A percentile compares a stretch with the other conserved stretches of the same genome.
phyloP scores from a whole-genome alignment of 2,797 vertebrate genomes.

The Pipistrellus nathusii region DNA sequence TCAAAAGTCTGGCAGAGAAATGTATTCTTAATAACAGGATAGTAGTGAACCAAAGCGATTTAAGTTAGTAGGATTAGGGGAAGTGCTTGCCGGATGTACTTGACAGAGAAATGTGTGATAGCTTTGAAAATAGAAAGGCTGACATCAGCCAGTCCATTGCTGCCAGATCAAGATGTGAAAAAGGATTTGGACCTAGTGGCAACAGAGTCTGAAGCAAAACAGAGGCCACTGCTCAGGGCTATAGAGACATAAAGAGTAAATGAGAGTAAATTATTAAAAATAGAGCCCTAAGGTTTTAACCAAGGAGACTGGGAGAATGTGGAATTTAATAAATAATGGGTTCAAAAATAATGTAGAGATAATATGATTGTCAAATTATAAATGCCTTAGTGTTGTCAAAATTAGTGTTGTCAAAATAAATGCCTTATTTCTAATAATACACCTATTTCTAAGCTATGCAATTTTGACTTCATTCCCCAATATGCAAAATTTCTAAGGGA shows the following conservation, averaged over 20 bases:
- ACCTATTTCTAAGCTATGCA: neutral
- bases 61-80: neutral
- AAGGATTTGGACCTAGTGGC: neutral
- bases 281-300: neutral
- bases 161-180: conserved; percentile 4
- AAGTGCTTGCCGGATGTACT: neutral
- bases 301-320: neutral
- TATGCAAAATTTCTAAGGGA: conserved; percentile 5
- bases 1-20: neutral
- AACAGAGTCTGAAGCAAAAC: neutral
- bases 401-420: neutral
- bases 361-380: conserved; percentile 5
- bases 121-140: neutral
- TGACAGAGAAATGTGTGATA: neutral
- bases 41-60: neutral
- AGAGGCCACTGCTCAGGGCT: neutral
- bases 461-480: conserved; percentile 21
- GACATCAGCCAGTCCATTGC: neutral
- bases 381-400: neutral
- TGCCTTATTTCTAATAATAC: neutral
- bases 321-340: neutral
- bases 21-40: neutral
- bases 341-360: neutral
- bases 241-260: neutral
- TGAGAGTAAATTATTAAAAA: neutral